Percentiles rank a stretch among this genome's conserved stretches.
Evolutionary conservation across 2,113 vertebrate genomes (phyloP).

Genomic region (Struthio camelus): DNA sequence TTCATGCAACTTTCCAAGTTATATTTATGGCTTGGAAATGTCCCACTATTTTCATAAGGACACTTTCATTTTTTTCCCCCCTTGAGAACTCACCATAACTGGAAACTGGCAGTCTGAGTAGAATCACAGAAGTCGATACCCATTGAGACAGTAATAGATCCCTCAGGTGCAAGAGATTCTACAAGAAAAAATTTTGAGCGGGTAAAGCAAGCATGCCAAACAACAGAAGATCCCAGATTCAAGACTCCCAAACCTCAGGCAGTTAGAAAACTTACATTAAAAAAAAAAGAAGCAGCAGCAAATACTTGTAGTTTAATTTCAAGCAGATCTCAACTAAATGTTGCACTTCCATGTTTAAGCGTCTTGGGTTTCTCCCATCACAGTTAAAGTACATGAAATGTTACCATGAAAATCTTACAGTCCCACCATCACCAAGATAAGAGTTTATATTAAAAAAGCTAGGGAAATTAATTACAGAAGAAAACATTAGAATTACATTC

Average conservation of each 20-base stretch:
- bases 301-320: background rate
- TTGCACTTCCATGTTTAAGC: background rate
- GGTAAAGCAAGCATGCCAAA: background rate
- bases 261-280: background rate
- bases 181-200: slow-evolving; percentile 70
- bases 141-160: slow-evolving; percentile 87
- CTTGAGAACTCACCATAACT: slow-evolving; percentile 88
- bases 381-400: background rate
- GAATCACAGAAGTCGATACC: slow-evolving; percentile 98
- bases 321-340: background rate
- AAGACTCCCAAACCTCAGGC: background rate
- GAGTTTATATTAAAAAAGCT: background rate
- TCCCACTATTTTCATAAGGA: background rate
- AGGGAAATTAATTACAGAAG: background rate
- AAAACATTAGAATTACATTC: background rate
- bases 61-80: background rate
- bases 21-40: background rate
- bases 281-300: background rate
- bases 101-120: slow-evolving; percentile 92
- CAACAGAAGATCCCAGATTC: background rate
- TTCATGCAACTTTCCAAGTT: background rate
- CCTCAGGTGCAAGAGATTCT: slow-evolving; percentile 88
- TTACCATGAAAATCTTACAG: background rate
- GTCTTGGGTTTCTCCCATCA: background rate
- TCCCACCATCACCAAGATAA: background rate